These are phyloP conservation scores for Terrapene triunguis DNA, from an alignment of 2,113 vertebrate species.

Conservation along the genomic window DNA sequence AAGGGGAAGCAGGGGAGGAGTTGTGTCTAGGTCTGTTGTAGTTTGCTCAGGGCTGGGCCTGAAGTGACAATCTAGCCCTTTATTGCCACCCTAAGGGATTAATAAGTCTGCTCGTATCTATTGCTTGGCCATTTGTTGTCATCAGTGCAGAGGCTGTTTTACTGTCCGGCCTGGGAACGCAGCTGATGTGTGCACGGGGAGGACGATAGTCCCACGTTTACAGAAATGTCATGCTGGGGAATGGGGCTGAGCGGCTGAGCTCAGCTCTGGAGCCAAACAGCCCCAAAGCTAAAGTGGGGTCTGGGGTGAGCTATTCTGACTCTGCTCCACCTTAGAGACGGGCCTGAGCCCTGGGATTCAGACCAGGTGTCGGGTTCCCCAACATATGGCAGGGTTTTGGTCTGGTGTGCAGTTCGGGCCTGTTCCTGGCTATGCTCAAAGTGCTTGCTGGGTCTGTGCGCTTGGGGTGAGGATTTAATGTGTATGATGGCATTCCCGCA, in stretches of 20 bases:
- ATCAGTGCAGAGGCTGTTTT: neutral
- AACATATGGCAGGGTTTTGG: neutral
- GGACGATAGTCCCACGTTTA: too few species aligned
- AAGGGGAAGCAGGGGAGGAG: neutral
- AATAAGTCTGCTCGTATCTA: neutral
- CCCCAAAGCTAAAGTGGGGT: neutral
- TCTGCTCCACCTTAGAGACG: neutral
- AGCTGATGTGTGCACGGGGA: neutral
- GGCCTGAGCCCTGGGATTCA: neutral
- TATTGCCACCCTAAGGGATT: neutral
- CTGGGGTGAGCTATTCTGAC: neutral
- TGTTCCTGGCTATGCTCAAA: accelerated
- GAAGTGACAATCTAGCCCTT: neutral
- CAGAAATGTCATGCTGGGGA: neutral
- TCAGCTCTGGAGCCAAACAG: neutral
- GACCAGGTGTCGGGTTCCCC: neutral
- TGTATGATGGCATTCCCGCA: too few species aligned
- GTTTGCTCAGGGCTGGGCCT: neutral
- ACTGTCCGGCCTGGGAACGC: neutral
- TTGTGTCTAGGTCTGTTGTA: neutral
- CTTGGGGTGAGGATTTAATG: neutral
- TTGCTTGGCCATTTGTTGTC: neutral
- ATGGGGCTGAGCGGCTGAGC: neutral
- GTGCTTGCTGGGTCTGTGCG: neutral
- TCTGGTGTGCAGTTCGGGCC: neutral